These are phyloP conservation scores for Drosophila histrio DNA, from an alignment of 2,888 invertebrate genomes.

Conservation along the genomic window DNA sequence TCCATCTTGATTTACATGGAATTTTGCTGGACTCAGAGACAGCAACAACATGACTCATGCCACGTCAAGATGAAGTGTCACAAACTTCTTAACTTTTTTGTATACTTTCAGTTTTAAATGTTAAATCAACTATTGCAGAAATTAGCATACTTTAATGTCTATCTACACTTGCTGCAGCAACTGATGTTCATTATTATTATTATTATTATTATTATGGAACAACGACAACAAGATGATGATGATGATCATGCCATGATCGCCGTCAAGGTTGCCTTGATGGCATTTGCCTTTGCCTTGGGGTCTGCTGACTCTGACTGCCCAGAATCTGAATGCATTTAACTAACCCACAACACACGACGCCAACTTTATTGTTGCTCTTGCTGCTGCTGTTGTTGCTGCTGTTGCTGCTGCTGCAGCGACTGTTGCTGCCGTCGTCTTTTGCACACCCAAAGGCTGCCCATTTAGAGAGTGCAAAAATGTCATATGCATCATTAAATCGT, in stretches of 20 bases:
- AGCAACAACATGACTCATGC: slow-evolving; percentile 35
- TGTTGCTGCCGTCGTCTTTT: slow-evolving; percentile 38
- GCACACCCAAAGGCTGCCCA: slow-evolving; percentile 66
- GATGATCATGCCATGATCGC: slow-evolving; percentile 54
- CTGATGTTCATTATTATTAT: background rate
- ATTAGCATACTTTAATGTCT: background rate
- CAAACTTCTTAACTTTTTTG: no score
- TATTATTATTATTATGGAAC: background rate
- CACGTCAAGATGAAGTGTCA: background rate
- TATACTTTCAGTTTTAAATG: no score
- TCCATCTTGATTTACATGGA: slow-evolving; percentile 74
- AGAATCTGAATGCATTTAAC: slow-evolving; percentile 61
- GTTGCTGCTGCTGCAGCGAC: slow-evolving; percentile 2
- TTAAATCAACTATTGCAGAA: background rate
- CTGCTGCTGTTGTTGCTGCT: slow-evolving; percentile 9
- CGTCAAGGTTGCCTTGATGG: slow-evolving; percentile 67
- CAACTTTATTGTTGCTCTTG: slow-evolving; percentile 36
- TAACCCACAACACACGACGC: slow-evolving; percentile 52
- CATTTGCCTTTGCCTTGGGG: slow-evolving; percentile 64
- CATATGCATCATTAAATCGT: slow-evolving; percentile 81
- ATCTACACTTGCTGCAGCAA: slow-evolving; percentile 1
- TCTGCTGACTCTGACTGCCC: slow-evolving; percentile 31
- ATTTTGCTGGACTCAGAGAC: slow-evolving; percentile 12
- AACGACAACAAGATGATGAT: slow-evolving; percentile 19
- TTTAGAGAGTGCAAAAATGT: slow-evolving; percentile 81